Evolutionary conservation across 1,140 invertebrate genomes (phyloP), one percentile per base, ranked within the genome.

Genomic region (Protaetia brevitarsis): DNA sequence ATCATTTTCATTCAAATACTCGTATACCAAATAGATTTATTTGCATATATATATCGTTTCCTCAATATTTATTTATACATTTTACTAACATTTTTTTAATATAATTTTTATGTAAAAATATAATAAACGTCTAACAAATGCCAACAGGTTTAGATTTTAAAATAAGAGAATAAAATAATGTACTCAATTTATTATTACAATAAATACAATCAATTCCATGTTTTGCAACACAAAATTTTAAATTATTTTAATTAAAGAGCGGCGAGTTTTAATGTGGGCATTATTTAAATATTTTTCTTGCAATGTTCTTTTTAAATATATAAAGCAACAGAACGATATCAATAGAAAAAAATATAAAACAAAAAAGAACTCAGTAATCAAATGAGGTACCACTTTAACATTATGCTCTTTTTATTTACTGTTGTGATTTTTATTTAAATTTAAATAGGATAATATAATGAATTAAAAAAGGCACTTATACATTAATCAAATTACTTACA

Each of bases 381-480:
- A 51, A 51, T 23, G 26, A 51, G 41, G 21, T 16, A 19, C 41
- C 41, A 51, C 11, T 51, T 51, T 51, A 51, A 51, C 41, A 51
- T 13, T 7, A 45, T 23, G 41, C 41, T 23, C 41, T 23, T 23
- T 51, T 51, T 51, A 51, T 51, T 51, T 23, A 51, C 19, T 51
- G 16, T 19, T 19, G 57, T 59, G 29, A 28, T 59, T 56, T 56
- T 59, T 28, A 21, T 13, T 51, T 59, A 13, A 28, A 59, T 59
- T 59, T 59, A 59, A 16, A 29, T 62, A 62, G 13, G 31, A 16
- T 62, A 31, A 36, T 62, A 31, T 51, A 51, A 51, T 51, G 29
- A 62, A 62, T 62, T 62, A 31, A 62, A 62, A 62, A 62, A 62
- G 60, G 60, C 60, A 62, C 60, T 62, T 62, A 62, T 31, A 59